Percentiles rank a stretch among this genome's conserved stretches.
Evolutionary conservation across 2,797 vertebrate genomes (phyloP).

Genomic region (Typhlichthys eigenmanni): DNA sequence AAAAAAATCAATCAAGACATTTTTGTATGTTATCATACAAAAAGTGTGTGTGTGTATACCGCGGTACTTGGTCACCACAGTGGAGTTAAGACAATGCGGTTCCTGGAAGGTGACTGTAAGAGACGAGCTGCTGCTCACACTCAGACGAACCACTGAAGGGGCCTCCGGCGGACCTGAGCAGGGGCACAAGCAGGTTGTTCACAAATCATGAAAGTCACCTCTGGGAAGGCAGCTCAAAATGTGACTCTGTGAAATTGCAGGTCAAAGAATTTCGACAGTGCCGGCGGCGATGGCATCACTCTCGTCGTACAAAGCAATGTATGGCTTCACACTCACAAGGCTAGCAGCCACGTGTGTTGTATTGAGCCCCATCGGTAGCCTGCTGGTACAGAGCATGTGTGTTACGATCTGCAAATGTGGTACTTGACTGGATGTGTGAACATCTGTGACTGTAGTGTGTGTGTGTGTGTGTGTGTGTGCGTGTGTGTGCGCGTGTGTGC

Average conservation of each 20-base stretch:
- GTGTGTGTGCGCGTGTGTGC: not conserved
- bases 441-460: not conserved
- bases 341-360: no score
- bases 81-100: conserved; percentile 87
- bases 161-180: conserved; percentile 86
- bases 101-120: conserved; percentile 94
- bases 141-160: conserved; percentile 86
- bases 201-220: not conserved
- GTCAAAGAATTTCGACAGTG: no score
- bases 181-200: not conserved
- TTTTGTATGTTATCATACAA: no score
- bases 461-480: conserved; percentile 2
- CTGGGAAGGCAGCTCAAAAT: no score
- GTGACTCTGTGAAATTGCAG: no score
- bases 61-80: conserved; percentile 95
- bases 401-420: no score
- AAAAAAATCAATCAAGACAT: no score
- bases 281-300: no score
- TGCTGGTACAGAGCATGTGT: no score
- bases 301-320: no score
- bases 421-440: not conserved
- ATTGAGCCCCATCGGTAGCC: no score
- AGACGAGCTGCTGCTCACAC: conserved; percentile 88
- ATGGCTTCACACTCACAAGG: no score
- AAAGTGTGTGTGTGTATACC: conserved; percentile 71